Evolutionary conservation across 2,888 invertebrate genomes (phyloP), one percentile per base, ranked within the genome.

Genomic region (Monoplex corrugatus): DNA sequence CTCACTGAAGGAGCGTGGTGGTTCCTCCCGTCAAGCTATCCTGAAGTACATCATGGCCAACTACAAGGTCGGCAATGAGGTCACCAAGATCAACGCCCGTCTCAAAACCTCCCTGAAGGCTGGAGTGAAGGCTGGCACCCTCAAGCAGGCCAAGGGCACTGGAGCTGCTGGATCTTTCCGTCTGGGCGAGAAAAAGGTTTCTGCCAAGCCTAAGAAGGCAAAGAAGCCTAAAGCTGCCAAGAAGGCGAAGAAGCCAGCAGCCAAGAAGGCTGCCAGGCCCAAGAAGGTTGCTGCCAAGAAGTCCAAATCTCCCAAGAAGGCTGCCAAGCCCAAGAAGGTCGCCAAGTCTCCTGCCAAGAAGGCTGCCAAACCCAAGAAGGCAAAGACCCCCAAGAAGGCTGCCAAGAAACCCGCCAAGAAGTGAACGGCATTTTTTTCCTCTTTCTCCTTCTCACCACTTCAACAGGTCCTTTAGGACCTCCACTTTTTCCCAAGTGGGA

Each of bases 1-100:
- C 84, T 91, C 93, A 35, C 92, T 96, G 90, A 96, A 96, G 91
- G 96, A 96, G 87, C 92, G 96, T 50, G 95, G 95, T 87, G 96
- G 96, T 43, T 96, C 96, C 40, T 96, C 96, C 19, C 94, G 96
- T 86, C 96, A 96, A 91, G 96, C 96, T 40, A 96, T 96, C 90
- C 92, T 96, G 87, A 96, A 96, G 91, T 96, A 96, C 94, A 96
- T 96, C 90, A 90, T 94, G 78, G 92, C 94, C 50, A 95, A 96
- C 94, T 96, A 95, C 95, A 96, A 95, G 86, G 95, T 96, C 68
- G 95, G 95, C 44, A 92, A 93, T 5, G 96, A 96, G 89, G 93
- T 95, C 87, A 96, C 95, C 90, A 91, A 93, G n/a, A 94, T 95
- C 90, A 96, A 96, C 93, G 91, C 93, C 72, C 96, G 96, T 89